phyloP scores from a whole-genome alignment of 2,888 invertebrate species.

The Campoletis raptor region DNA sequence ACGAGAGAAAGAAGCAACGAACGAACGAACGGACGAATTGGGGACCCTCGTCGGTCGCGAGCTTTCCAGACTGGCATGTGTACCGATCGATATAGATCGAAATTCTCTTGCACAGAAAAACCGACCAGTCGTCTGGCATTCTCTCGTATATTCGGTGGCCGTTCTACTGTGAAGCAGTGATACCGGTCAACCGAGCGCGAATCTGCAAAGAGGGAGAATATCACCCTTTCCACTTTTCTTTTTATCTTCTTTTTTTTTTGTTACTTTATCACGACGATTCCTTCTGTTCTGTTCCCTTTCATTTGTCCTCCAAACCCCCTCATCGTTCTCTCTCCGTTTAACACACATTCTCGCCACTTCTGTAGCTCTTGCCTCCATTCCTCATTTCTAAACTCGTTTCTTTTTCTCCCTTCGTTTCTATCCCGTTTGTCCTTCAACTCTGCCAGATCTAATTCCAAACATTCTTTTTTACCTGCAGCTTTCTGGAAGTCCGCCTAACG shows the following conservation, averaged over 20 bases:
- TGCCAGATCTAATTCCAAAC: conserved; percentile 28
- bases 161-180: conserved; percentile 80
- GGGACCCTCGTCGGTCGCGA: conserved; percentile 40
- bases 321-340: conserved; percentile 23
- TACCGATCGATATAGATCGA: conserved; percentile 64
- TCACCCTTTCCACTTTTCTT: conserved; percentile 61
- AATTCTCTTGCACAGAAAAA: conserved; percentile 57
- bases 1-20: conserved; percentile 49
- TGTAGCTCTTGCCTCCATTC: conserved; percentile 19
- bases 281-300: conserved; percentile 40
- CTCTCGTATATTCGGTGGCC: conserved; percentile 78
- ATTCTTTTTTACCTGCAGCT: conserved; percentile 29
- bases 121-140: conserved; percentile 51
- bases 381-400: conserved; percentile 44
- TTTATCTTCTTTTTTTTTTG: conserved; percentile 50
- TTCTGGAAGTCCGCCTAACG: conserved; percentile 4
- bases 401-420: conserved; percentile 5
- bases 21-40: conserved; percentile 52
- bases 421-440: conserved; percentile 9
- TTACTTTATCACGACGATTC: conserved; percentile 40
- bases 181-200: conserved; percentile 76
- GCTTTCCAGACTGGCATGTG: conserved; percentile 51
- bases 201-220: conserved; percentile 63
- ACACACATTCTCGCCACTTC: not conserved
- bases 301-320: conserved; percentile 30